Base-by-base conservation (phyloP, 2,888 invertebrate species). In the Abrostola triplasia region DNA sequence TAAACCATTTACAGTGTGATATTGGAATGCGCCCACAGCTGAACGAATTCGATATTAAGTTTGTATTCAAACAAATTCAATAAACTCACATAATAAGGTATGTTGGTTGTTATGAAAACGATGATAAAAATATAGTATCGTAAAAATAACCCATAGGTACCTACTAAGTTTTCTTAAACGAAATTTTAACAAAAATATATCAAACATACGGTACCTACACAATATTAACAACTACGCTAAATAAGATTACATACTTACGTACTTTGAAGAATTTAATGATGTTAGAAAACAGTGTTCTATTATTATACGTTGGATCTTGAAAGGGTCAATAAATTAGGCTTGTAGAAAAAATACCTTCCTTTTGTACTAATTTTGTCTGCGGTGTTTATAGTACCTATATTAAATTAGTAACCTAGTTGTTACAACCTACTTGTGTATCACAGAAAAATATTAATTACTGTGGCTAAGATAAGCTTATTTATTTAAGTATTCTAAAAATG, bases 1-100 rank as follows among this genome's bases (percentile, higher is more conserved):
- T 92, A 92, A 91, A 92, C 82, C 84, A 86, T 90, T 90, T 90
- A 80, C 65, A 60, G 42, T 47, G 44, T 64, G 50, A 80, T 70
- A 88, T 84, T 83, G 84, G 84, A 85, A 77, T 75, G 78, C 78
- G 79, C 73, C 83, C 79, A 77, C 79, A 79, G 75, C 72, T 73
- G 61, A 83, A 81, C 82, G 77, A 79, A 82, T 84, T 78, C 79
- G 76, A 65, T 80, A 83, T 84, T 77, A 84, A 81, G 75, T 75
- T 75, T 73, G 67, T 77, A 85, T 86, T 84, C 85, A 83, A 81
- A 70, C 70, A 77, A 83, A 84, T 83, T 82, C 84, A 83, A 85
- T 80, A 61, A 51, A 65, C 61, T 67, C 76, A 77, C 79, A 24
- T 24, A 24, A 24, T 24, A 24, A 24, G 24, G 24, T 79, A 81